A percentile compares a stretch with the other conserved stretches of the same genome.
Conservation (phyloP, 1,140 invertebrate species). For the Rhopalosiphum maidis region DNA sequence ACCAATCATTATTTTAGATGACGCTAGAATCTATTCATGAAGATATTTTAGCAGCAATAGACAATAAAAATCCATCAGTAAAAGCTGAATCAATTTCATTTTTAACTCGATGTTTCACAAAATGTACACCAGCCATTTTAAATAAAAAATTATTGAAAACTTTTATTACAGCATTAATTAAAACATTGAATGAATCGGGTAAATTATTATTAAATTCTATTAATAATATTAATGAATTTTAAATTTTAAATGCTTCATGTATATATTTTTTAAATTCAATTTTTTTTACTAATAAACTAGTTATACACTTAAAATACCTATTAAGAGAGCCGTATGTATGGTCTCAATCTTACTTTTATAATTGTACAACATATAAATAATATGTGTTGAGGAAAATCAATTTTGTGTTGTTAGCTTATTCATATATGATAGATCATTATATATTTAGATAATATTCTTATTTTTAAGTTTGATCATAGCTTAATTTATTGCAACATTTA, state of each 20-base stretch:
- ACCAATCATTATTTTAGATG: constrained; percentile 68
- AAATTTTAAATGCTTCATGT: background rate
- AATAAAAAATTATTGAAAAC: constrained; percentile 94
- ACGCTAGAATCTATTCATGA: constrained; percentile 88
- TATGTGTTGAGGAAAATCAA: no score
- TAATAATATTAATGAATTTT: background rate
- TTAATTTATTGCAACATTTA: background rate
- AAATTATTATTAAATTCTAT: constrained; percentile 59
- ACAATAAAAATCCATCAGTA: constrained; percentile 94
- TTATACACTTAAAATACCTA: background rate
- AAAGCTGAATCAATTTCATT: constrained; percentile 93
- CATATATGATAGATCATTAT: no score
- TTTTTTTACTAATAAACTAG: background rate
- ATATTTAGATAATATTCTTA: background rate
- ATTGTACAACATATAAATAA: no score
- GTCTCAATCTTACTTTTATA: background rate
- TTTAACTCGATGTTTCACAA: constrained; percentile 80
- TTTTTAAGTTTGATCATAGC: background rate
- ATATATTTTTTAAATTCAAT: background rate
- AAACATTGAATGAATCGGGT: constrained; percentile 86
- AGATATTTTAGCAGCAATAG: constrained; percentile 81
- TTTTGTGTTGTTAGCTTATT: no score
- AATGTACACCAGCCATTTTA: constrained; percentile 78
- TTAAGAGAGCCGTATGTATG: background rate
- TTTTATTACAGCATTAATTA: constrained; percentile 78